Evolutionary conservation across 2,113 vertebrate species (phyloP).

Genomic region (Actenoides lindsayi): DNA sequence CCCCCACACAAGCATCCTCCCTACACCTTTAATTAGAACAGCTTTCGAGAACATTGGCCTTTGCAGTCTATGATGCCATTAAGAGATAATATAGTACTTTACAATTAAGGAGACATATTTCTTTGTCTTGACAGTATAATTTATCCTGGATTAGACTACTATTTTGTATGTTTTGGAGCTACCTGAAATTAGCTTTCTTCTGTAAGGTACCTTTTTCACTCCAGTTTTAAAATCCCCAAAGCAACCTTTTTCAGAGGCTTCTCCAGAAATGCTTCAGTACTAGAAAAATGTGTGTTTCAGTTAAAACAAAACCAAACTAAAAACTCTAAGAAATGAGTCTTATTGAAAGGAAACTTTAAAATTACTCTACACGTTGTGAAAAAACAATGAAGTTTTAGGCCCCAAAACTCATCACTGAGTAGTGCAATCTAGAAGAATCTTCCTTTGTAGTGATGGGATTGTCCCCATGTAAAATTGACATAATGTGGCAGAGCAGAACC

Average conservation of each 20-base stretch:
- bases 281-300: conserved; percentile 10
- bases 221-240: conserved; percentile 28
- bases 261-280: conserved; percentile 1
- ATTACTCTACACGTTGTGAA: neutral
- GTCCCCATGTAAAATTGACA: neutral
- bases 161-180: conserved; percentile 8
- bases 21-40: neutral
- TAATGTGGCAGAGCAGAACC: neutral
- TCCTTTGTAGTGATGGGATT: neutral
- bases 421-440: neutral
- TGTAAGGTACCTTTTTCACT: neutral
- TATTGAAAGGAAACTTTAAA: neutral
- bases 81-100: neutral
- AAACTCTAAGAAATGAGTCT: neutral
- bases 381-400: neutral
- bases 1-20: neutral
- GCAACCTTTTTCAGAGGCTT: neutral
- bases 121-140: neutral
- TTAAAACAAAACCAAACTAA: neutral
- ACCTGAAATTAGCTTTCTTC: neutral
- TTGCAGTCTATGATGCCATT: neutral
- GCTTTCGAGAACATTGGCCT: neutral
- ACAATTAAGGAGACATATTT: neutral
- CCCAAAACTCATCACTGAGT: neutral
- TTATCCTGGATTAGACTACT: neutral